Conservation (phyloP, 35 echinoderm and acorn worm genomes). For the Amphiura filiformis region DNA sequence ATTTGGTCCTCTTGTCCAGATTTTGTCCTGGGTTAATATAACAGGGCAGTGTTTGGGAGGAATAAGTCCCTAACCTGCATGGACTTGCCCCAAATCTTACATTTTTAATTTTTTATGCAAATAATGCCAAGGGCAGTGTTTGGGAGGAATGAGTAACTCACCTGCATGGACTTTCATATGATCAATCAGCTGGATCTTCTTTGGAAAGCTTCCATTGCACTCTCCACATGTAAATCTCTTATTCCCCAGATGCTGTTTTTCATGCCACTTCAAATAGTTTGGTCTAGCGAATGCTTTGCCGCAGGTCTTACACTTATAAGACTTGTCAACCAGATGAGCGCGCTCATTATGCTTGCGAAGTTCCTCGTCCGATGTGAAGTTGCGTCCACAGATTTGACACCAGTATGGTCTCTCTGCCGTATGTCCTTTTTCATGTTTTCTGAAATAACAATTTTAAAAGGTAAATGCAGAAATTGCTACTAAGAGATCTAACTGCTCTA, state of each 20-base stretch:
- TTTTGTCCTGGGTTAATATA: too few species aligned
- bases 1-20: too few species aligned
- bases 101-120: too few species aligned
- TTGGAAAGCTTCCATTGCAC: background rate
- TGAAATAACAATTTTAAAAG: background rate
- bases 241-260: background rate
- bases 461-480: too few species aligned
- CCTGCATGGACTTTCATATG: background rate
- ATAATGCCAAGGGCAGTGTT: too few species aligned
- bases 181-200: background rate
- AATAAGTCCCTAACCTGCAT: too few species aligned
- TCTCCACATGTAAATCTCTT: background rate
- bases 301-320: background rate
- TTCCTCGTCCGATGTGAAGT: background rate
- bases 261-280: constrained; percentile 3
- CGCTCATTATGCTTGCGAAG: background rate
- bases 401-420: background rate
- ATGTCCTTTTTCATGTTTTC: constrained; percentile 5
- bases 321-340: background rate
- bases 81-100: too few species aligned
- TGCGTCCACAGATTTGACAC: background rate
- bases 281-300: background rate
- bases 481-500: too few species aligned
- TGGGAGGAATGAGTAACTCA: too few species aligned
- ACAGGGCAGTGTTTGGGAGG: too few species aligned